Conservation (phyloP, 1,140 invertebrate genomes). For the Apocrypta bakeri region DNA sequence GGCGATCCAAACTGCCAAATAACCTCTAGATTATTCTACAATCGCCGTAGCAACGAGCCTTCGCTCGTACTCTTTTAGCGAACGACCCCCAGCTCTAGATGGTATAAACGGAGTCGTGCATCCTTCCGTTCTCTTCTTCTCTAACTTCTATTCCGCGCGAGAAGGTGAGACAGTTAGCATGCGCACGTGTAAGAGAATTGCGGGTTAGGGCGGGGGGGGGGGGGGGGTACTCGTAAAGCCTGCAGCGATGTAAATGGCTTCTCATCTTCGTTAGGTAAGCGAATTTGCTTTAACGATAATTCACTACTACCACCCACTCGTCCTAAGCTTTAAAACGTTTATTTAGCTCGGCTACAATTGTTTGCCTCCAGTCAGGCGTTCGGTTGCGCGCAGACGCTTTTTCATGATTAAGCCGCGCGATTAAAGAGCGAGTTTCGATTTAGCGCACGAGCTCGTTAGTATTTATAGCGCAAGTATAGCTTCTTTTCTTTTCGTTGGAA, state of each 20-base stretch:
- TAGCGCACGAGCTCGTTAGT: conserved; percentile 9
- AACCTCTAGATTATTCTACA: no score
- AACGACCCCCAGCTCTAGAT: no score
- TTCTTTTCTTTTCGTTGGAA: neutral
- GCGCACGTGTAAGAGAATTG: neutral
- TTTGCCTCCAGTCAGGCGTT: neutral
- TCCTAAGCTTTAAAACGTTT: conserved; percentile 49
- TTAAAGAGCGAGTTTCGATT: conserved; percentile 32
- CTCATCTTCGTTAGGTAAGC: conserved; percentile 58
- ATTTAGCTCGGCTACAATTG: conserved; percentile 38
- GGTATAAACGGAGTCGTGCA: no score
- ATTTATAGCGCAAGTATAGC: neutral
- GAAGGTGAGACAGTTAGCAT: neutral
- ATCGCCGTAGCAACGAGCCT: no score
- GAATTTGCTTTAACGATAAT: conserved; percentile 63
- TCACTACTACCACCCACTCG: conserved; percentile 38
- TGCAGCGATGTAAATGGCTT: conserved; percentile 54
- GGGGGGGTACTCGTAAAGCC: conserved; percentile 20
- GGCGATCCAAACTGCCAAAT: no score
- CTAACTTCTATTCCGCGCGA: no score
- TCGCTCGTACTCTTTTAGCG: no score
- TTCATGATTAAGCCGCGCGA: conserved; percentile 37
- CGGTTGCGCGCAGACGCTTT: neutral
- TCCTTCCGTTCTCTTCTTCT: no score
- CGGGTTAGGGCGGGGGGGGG: neutral